A percentile compares a stretch with the other conserved stretches of the same genome.
phyloP scores from a whole-genome alignment of 2,888 invertebrate genomes.

The Ornithoptera priamus region DNA sequence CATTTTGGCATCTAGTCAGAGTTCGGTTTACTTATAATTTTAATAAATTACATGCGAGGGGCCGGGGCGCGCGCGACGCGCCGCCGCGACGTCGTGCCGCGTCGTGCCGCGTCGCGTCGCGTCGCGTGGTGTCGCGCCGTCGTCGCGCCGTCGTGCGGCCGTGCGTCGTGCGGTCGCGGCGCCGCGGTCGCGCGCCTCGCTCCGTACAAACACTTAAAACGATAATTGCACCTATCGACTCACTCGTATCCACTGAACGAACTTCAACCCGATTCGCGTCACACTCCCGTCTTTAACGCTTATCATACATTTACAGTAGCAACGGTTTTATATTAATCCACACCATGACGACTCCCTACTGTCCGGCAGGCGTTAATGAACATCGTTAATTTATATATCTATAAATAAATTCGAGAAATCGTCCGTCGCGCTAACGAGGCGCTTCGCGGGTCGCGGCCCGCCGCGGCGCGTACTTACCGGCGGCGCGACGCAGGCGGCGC shows the following conservation, averaged over 20 bases:
- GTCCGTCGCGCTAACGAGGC: conserved; percentile 68
- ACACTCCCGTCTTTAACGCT: conserved; percentile 67
- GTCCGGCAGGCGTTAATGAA: conserved; percentile 66
- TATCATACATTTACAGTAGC: conserved; percentile 74
- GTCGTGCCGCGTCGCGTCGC: conserved; percentile 17
- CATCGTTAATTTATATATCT: conserved; percentile 76
- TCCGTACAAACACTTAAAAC: conserved; percentile 60
- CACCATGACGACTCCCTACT: conserved; percentile 71
- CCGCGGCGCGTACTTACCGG: conserved; percentile 42
- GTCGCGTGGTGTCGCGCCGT: conserved; percentile 33
- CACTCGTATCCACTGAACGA: conserved; percentile 71
- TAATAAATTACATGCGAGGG: conserved; percentile 59
- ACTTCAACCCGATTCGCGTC: conserved; percentile 74
- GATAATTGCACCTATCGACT: conserved; percentile 78
- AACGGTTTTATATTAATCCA: conserved; percentile 67
- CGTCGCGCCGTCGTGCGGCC: neutral
- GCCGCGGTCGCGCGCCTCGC: conserved; percentile 33
- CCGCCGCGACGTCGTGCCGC: conserved; percentile 31
- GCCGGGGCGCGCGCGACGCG: conserved; percentile 29
- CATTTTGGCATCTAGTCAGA: conserved; percentile 80
- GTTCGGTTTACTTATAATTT: conserved; percentile 56
- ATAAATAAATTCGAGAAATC: conserved; percentile 80
- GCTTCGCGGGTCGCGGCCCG: conserved; percentile 39
- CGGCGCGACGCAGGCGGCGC: conserved; percentile 44
- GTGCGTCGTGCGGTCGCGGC: conserved; percentile 31